Base-by-base conservation (phyloP, 1,140 invertebrate genomes). In the Zaprionus tsacasi region DNA sequence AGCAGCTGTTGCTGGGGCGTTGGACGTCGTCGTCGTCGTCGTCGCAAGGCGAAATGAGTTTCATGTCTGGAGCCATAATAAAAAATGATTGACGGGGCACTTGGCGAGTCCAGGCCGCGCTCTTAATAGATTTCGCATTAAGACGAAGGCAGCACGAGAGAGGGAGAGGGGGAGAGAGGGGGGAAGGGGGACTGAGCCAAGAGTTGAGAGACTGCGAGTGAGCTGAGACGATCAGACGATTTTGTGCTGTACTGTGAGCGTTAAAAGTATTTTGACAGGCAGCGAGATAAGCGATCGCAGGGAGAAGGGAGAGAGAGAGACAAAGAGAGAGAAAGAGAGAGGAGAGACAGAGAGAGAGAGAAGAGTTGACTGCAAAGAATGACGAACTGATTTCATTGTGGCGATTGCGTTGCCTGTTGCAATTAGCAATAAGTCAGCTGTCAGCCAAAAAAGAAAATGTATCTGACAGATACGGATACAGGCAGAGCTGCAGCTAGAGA, bases 341-440 rank as follows among this genome's bases (percentile, higher is more conserved):
- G 70, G 52, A 13, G 3, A 45, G 13, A 30, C 36, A 48, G 27
- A 59, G 43, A 15, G 35, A 55, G 27, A 3, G 3, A 30, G 27
- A 1, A 30, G 3, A 27, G 4, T 1, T 30, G 27, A 30, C 21
- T 21, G 21, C 1, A 30, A 30, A 30, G 75, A 67, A 89, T 89
- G 85, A 88, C 85, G 85, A 88, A 88, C 85, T 89, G 85, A 89
- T 89, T 89, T 90, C n/a, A 33, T 45, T 38, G 56, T 57, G 25
- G 33, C 36, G 35, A 25, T 43, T 50, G 40, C 64, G 61, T 52
- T 54, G 76, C 69, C 27, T 52, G 77, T 79, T 80, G 85, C 83
- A 88, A 88, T 88, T 88, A 88, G 83, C 83, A 89, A 88, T 88
- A 89, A 88, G 83, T 88, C 83, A 88, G 83, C 85, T 87, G 83